Conservation (phyloP, 2,888 invertebrate species). For the Chloroclysta siterata region DNA sequence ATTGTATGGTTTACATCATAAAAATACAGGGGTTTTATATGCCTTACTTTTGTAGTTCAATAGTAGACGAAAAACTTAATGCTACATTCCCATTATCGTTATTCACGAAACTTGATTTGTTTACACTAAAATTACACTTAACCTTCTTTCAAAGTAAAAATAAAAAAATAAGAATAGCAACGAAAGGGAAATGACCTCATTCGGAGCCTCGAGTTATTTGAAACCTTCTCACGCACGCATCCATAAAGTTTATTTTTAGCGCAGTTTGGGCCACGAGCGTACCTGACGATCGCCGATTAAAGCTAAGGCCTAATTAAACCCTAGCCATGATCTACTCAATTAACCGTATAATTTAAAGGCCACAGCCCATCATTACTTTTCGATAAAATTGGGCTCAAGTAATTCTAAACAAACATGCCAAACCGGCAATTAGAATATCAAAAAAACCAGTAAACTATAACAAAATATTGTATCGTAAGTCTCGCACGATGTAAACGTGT, state of each 20-base stretch:
- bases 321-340: slow-evolving; percentile 66
- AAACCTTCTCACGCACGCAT: slow-evolving; percentile 75
- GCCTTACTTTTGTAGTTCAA: too few species aligned
- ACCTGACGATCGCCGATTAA: slow-evolving; percentile 74
- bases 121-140: slow-evolving; percentile 28
- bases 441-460: too few species aligned
- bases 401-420: slow-evolving; percentile 56
- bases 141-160: slow-evolving; percentile 65
- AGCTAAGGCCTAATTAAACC: slow-evolving; percentile 71
- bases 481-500: too few species aligned
- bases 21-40: not conserved
- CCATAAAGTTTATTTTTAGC: slow-evolving; percentile 79
- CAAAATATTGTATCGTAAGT: too few species aligned
- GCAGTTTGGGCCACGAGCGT: slow-evolving; percentile 60
- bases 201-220: slow-evolving; percentile 64
- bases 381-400: slow-evolving; percentile 58
- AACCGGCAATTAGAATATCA: slow-evolving; percentile 34
- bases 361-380: slow-evolving; percentile 47
- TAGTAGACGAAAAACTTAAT: too few species aligned
- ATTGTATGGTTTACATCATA: not conserved
- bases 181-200: slow-evolving; percentile 80
- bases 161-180: slow-evolving; percentile 68
- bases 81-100: too few species aligned
- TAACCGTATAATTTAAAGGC: slow-evolving; percentile 55
- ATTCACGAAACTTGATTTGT: slow-evolving; percentile 7